phyloP scores from a whole-genome alignment of 2,888 invertebrate species.

The Heliconius cydno region DNA sequence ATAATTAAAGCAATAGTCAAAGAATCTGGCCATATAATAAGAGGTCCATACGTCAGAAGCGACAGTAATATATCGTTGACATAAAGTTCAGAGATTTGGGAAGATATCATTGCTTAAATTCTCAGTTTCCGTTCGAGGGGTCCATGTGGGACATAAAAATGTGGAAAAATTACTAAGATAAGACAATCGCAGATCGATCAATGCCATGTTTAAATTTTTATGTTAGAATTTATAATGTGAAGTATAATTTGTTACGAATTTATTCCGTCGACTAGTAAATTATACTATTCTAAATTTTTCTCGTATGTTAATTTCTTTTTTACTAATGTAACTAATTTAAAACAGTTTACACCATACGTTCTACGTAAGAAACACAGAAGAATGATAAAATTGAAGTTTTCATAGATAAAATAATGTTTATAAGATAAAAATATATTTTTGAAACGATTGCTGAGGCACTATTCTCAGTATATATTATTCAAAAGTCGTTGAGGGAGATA shows the following conservation, averaged over 20 bases:
- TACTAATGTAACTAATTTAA: constrained; percentile 14
- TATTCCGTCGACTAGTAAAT: constrained; percentile 10
- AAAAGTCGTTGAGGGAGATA: constrained; percentile 64
- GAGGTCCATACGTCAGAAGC: constrained; percentile 69
- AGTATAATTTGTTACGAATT: constrained; percentile 26
- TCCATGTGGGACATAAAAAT: constrained; percentile 68
- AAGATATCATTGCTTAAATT: constrained; percentile 76
- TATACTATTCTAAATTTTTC: constrained; percentile 4
- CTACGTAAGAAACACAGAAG: constrained; percentile 6
- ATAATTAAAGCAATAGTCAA: constrained; percentile 79
- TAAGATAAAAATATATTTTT: constrained; percentile 42
- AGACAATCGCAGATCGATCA: constrained; percentile 70
- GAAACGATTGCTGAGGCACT: constrained; percentile 46
- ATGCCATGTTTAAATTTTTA: constrained; percentile 59
- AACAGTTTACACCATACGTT: constrained; percentile 10
- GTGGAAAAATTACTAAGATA: constrained; percentile 75
- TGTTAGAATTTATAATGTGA: constrained; percentile 45
- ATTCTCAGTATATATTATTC: constrained; percentile 60
- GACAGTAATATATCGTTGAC: constrained; percentile 80
- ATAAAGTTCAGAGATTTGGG: constrained; percentile 77
- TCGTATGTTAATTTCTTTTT: constrained; percentile 20
- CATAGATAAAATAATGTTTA: constrained; percentile 26
- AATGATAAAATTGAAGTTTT: constrained; percentile 23
- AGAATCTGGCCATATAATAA: constrained; percentile 73
- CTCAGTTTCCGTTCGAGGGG: constrained; percentile 70